Conservation (phyloP, 2,888 invertebrate genomes). For the Lasioglossum oenotherae region DNA sequence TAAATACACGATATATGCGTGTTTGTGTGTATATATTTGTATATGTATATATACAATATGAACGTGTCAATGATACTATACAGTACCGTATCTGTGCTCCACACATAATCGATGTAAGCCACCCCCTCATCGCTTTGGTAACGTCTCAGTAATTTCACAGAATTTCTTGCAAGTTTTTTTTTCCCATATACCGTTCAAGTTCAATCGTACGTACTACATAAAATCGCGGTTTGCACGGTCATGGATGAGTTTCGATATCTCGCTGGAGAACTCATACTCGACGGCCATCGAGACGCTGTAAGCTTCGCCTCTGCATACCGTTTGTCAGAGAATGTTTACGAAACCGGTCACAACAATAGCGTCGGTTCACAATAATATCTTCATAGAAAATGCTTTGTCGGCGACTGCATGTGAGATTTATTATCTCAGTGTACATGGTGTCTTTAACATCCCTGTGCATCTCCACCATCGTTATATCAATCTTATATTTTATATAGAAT, state of each 20-base stretch:
- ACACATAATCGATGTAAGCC: slow-evolving; percentile 84
- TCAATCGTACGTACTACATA: slow-evolving; percentile 23
- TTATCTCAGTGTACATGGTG: background rate
- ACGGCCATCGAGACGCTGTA: background rate
- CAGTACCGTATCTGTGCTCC: slow-evolving; percentile 81
- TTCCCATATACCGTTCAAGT: slow-evolving; percentile 56
- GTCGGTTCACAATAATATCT: background rate
- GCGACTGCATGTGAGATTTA: slow-evolving; percentile 1
- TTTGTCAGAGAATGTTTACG: slow-evolving; percentile 4
- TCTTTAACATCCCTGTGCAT: background rate
- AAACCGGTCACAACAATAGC: background rate
- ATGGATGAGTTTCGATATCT: background rate
- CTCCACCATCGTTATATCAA: background rate
- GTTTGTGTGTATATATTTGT: slow-evolving; percentile 18
- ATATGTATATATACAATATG: slow-evolving; percentile 60
- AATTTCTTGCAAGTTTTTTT: slow-evolving; percentile 61
- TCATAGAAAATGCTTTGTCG: background rate
- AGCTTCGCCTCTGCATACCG: background rate
- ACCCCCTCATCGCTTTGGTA: slow-evolving; percentile 83
- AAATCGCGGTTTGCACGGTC: background rate
- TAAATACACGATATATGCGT: slow-evolving; percentile 61
- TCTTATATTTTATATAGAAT: background rate
- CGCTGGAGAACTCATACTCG: background rate
- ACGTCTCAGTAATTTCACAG: slow-evolving; percentile 80
- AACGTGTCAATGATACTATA: slow-evolving; percentile 76